A percentile compares a stretch with the other conserved stretches of the same genome.
Evolutionary conservation across 2,113 vertebrate species (phyloP).

Genomic region (Melospiza melodia): DNA sequence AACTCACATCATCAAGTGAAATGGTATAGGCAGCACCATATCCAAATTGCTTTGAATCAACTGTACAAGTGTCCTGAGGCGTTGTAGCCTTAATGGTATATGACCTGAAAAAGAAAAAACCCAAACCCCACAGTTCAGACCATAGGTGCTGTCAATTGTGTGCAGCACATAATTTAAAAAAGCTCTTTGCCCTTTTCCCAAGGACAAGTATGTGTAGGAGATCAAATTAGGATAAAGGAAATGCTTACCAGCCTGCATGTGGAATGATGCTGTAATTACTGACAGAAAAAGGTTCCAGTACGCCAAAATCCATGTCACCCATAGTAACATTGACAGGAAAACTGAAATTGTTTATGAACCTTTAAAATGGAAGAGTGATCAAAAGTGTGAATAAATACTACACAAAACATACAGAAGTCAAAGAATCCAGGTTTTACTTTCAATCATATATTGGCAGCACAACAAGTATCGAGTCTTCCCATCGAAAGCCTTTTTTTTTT

Average conservation of each 20-base stretch:
- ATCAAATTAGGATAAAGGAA: neutral
- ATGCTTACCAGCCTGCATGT: conserved; percentile 76
- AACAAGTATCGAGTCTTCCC: neutral
- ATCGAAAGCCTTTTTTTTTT: neutral
- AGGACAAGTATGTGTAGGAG: neutral
- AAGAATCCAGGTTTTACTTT: neutral
- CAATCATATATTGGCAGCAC: neutral
- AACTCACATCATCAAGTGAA: conserved; percentile 72
- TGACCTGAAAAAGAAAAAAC: conserved; percentile 4
- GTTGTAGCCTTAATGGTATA: neutral
- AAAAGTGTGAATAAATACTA: neutral
- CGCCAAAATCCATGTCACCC: neutral
- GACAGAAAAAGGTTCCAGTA: neutral
- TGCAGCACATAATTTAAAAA: neutral
- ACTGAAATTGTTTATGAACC: conserved; percentile 82
- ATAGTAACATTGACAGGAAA: conserved; percentile 54
- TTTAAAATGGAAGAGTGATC: conserved; percentile 57
- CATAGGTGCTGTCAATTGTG: neutral
- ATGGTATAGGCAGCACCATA: conserved; percentile 87
- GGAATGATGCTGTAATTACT: conserved; percentile 71
- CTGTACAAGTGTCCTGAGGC: no score
- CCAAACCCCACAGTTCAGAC: neutral
- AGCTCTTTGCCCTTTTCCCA: neutral
- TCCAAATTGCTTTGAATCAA: conserved; percentile 45
- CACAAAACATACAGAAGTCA: neutral